Conservation (phyloP, 2,797 vertebrate genomes). For the Odontamblyopus rebecca region DNA sequence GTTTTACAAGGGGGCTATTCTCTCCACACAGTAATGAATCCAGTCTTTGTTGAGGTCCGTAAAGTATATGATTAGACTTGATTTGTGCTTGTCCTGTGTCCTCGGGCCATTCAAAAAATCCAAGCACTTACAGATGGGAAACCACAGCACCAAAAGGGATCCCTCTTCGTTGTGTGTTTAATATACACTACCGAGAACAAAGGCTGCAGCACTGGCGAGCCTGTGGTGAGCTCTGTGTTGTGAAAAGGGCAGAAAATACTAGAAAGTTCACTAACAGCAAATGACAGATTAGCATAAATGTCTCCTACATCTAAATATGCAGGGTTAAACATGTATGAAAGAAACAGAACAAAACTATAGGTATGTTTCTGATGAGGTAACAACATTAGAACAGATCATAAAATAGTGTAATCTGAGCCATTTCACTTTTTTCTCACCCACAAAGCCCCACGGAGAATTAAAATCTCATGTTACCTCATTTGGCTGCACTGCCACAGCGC, state of each 20-base stretch:
- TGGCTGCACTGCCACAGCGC: too few species aligned
- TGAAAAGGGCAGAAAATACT: slow-evolving; percentile 59
- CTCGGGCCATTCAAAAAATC: slow-evolving; percentile 53
- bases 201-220: slow-evolving; percentile 45
- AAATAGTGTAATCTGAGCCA: too few species aligned
- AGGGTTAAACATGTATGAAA: too few species aligned
- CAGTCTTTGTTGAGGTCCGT: slow-evolving; percentile 54
- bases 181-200: slow-evolving; percentile 76
- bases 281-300: too few species aligned
- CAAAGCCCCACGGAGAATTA: too few species aligned
- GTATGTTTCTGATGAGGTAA: too few species aligned
- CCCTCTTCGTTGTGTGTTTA: slow-evolving; percentile 71
- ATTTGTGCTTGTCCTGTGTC: slow-evolving; percentile 61
- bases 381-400: too few species aligned
- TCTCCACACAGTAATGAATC: slow-evolving; percentile 49
- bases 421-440: too few species aligned
- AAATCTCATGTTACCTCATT: too few species aligned
- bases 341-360: too few species aligned
- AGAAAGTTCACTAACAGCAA: too few species aligned
- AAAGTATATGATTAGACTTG: slow-evolving; percentile 58
- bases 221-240: slow-evolving; percentile 74
- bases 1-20: slow-evolving; percentile 46
- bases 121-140: slow-evolving; percentile 76
- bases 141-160: slow-evolving; percentile 71
- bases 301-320: too few species aligned